Conservation (phyloP, 92 coral and sea anemone genomes). For the Metridium senile region DNA sequence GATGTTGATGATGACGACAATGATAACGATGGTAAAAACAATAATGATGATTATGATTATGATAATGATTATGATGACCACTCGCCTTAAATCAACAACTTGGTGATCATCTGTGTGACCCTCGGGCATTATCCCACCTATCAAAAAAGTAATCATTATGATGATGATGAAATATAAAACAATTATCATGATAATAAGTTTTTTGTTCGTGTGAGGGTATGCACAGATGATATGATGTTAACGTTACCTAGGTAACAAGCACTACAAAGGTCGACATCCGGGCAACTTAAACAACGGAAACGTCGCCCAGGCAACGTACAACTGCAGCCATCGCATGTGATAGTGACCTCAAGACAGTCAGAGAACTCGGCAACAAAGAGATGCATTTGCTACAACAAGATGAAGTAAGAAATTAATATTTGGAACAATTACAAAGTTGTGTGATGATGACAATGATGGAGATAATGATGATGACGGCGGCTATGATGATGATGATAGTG, state of each 20-base stretch:
- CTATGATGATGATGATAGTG: neutral
- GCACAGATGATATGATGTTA: too few relatives aligned
- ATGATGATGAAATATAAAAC: neutral
- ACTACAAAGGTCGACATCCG: conserved; percentile 90
- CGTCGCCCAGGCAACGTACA: conserved; percentile 72
- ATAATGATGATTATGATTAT: neutral
- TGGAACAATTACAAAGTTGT: too few relatives aligned
- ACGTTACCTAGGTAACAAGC: conserved; percentile 82
- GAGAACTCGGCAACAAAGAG: conserved; percentile 95
- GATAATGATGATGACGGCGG: neutral
- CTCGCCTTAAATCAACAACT: conserved; percentile 86
- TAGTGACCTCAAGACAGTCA: conserved; percentile 80
- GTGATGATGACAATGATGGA: neutral
- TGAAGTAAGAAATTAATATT: neutral
- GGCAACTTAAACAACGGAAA: conserved; percentile 88
- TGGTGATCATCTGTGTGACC: conserved; percentile 81
- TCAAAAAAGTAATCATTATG: neutral
- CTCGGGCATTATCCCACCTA: conserved; percentile 88
- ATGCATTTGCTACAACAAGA: conserved; percentile 73
- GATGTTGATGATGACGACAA: neutral
- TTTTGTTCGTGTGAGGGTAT: too few relatives aligned
- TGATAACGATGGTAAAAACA: neutral
- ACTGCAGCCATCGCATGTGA: conserved; percentile 97
- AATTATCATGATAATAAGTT: neutral
- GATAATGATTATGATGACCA: neutral